Evolutionary conservation across 2,797 vertebrate genomes (phyloP), one percentile per base, ranked within the genome.

Genomic region (Momotus momota): DNA sequence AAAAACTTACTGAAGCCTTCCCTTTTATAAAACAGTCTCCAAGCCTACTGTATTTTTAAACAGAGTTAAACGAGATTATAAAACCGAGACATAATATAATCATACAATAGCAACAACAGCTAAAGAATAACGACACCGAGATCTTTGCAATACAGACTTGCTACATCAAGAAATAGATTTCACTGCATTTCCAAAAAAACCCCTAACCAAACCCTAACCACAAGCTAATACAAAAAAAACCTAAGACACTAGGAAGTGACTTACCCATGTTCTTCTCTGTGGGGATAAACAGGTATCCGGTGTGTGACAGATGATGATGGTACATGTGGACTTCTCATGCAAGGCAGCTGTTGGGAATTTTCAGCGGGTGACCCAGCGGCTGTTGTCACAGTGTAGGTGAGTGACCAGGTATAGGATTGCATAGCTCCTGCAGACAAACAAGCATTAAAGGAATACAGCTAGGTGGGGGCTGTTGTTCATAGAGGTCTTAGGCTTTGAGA

Each of bases 361-460:
- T 99, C 99, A 10, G 99, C 98, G 46, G 99, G 96, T 62, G 99
- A 98, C 21, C 98, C 98, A 26, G 99, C 99, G 60, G 99, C 99
- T 55, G 99, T 99, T 79, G 99, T 99, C 98, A 99, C 99, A 69
- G 99, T 99, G 98, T 99, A 99, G 54, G 99, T 99, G 97, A 99
- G 99, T 95, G 99, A 99, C 99, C 99, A 99, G 14, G 99, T 99
- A 97, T 99, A 99, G 97, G 99, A 99, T 98, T 99, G 99, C 99
- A 99, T 99, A 93, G 99, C 98, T 96, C 99, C 99, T 99, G 98
- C 94, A 96, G 98, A 97, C 74, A 97, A 88, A 92, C 21, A 19
- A 21, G 69, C 21, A 20, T 78, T 31, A 78, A 27, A 26, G 55
- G 23, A 84, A 7, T 31, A 62, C 60, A 46, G n/a, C 22, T n/a